These are phyloP conservation scores for Thecocarcelia acutangulata DNA, from an alignment of 2,888 invertebrate species.

Conservation along the genomic window DNA sequence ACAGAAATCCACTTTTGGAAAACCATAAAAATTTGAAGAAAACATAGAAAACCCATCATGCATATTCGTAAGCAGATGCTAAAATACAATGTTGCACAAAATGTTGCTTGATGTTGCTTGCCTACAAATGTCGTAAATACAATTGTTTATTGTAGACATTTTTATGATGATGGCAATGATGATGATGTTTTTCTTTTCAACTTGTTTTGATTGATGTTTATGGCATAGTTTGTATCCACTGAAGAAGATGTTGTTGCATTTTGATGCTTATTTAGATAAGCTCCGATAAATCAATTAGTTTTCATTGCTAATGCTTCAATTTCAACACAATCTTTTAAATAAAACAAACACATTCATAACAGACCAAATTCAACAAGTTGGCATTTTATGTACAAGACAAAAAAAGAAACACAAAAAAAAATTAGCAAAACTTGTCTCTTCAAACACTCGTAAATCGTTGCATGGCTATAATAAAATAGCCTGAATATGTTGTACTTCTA, in stretches of 20 bases:
- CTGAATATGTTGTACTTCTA: not conserved
- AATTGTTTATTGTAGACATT: conserved; percentile 21
- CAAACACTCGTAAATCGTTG: not conserved
- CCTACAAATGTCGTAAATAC: conserved; percentile 6
- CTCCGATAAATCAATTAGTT: conserved; percentile 69
- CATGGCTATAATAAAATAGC: conserved; percentile 2
- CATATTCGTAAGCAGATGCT: conserved; percentile 14
- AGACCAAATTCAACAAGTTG: conserved; percentile 3
- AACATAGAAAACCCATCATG: conserved; percentile 8
- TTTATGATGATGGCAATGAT: conserved; percentile 14
- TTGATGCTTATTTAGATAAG: conserved; percentile 42
- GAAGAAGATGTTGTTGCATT: not conserved
- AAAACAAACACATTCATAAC: not conserved
- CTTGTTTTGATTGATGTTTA: conserved; percentile 51
- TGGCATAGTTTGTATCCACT: conserved; percentile 33
- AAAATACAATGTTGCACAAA: conserved; percentile 27
- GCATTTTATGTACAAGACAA: conserved; percentile 18
- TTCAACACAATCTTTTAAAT: conserved; percentile 53
- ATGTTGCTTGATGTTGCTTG: conserved; percentile 21
- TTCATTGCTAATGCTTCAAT: conserved; percentile 61
- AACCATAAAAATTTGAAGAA: not conserved
- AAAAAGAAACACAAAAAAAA: conserved; percentile 8
- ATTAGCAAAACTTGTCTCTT: not conserved
- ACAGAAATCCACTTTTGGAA: conserved; percentile 1
- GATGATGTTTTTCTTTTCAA: conserved; percentile 1